These are phyloP conservation scores for Aldrovandia affinis DNA, from an alignment of 2,797 vertebrate species.

Conservation along the genomic window DNA sequence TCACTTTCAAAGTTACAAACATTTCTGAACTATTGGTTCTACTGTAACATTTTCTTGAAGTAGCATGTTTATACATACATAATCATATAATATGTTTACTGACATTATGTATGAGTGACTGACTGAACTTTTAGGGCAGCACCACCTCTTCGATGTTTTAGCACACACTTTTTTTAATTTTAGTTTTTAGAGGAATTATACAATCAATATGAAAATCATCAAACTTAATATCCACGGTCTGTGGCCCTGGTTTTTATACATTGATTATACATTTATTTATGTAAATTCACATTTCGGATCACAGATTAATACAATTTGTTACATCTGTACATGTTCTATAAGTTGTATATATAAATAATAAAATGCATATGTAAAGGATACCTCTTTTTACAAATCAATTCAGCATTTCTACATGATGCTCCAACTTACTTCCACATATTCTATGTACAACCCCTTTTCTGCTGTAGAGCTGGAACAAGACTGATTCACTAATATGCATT, in stretches of 20 bases:
- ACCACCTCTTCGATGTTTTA: too few relatives aligned
- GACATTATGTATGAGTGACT: too few relatives aligned
- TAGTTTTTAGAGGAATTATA: too few relatives aligned
- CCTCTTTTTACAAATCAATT: background rate
- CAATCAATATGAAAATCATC: background rate
- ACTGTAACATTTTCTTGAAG: too few relatives aligned
- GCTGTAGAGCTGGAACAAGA: background rate
- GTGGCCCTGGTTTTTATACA: background rate
- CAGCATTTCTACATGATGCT: background rate
- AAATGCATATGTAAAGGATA: constrained; percentile 17
- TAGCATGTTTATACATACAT: too few relatives aligned
- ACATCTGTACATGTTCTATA: background rate
- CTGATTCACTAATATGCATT: background rate
- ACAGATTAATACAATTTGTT: background rate
- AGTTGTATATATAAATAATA: constrained; percentile 3
- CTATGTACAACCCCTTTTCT: background rate
- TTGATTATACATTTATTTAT: background rate
- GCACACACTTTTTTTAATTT: too few relatives aligned
- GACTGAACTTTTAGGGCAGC: too few relatives aligned
- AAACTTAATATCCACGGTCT: background rate
- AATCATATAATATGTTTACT: too few relatives aligned
- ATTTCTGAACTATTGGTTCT: too few relatives aligned
- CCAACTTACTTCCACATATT: background rate
- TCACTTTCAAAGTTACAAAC: too few relatives aligned
- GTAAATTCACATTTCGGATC: constrained; percentile 22